Percentiles rank a stretch among this genome's conserved stretches.
Conservation (phyloP, 2,888 invertebrate species). For the Ferdinandea cuprea region DNA sequence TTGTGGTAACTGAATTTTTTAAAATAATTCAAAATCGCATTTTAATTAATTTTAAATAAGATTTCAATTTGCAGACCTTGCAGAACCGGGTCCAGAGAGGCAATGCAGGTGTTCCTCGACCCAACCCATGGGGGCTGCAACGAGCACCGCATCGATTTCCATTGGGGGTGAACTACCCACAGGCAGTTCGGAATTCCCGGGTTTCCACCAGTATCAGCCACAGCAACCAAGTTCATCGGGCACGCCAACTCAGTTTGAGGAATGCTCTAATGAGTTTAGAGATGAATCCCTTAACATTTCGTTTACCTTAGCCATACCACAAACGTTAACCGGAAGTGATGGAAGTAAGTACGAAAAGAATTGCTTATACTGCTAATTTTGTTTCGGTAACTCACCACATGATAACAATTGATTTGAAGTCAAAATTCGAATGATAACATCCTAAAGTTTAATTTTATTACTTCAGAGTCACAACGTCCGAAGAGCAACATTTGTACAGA, state of each 20-base stretch:
- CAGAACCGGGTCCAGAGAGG: slow-evolving; percentile 79
- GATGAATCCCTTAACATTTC: slow-evolving; percentile 82
- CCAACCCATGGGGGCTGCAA: slow-evolving; percentile 79
- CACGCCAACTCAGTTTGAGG: slow-evolving; percentile 80
- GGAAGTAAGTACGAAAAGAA: slow-evolving; percentile 70
- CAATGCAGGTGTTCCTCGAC: slow-evolving; percentile 70
- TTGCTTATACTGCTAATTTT: not conserved
- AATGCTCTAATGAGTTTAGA: slow-evolving; percentile 81
- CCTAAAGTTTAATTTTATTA: too few relatives aligned
- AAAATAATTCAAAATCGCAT: slow-evolving; percentile 37
- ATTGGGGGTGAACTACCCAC: slow-evolving; percentile 80
- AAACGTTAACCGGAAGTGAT: slow-evolving; percentile 74
- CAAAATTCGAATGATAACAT: too few relatives aligned
- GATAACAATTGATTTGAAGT: too few relatives aligned
- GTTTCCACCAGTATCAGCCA: slow-evolving; percentile 62
- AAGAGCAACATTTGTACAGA: slow-evolving; percentile 79
- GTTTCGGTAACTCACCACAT: too few relatives aligned
- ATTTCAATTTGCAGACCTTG: slow-evolving; percentile 82
- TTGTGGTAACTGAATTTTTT: slow-evolving; percentile 79
- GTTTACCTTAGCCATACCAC: slow-evolving; percentile 81
- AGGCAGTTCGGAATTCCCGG: slow-evolving; percentile 74
- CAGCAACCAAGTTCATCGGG: slow-evolving; percentile 70
- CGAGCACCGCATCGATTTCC: slow-evolving; percentile 80
- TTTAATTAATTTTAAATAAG: slow-evolving; percentile 79
- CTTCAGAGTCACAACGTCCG: slow-evolving; percentile 75